These are phyloP conservation scores for Cryptophagus acutangulus DNA, from an alignment of 2,888 invertebrate genomes.

Conservation along the genomic window DNA sequence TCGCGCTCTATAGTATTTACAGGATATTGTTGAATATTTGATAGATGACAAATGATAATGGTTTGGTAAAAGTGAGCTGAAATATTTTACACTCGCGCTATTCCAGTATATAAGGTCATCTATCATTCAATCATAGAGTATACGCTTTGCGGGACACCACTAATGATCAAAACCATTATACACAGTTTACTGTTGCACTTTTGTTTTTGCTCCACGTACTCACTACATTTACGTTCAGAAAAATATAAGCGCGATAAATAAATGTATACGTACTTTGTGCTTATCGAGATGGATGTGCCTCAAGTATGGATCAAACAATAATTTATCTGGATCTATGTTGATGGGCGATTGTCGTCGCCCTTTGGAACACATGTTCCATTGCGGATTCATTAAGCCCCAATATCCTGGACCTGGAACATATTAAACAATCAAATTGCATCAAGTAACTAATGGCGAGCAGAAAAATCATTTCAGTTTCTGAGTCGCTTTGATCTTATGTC, in stretches of 20 bases:
- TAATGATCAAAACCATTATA: constrained; percentile 41
- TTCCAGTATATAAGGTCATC: constrained; percentile 37
- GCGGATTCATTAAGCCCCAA: constrained; percentile 97
- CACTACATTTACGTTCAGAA: neutral
- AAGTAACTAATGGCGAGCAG: neutral
- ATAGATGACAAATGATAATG: constrained; percentile 29
- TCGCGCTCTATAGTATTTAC: neutral
- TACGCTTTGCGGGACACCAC: constrained; percentile 31
- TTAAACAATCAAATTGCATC: neutral
- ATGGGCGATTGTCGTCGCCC: constrained; percentile 95
- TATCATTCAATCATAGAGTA: constrained; percentile 40
- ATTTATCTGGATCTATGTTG: constrained; percentile 90
- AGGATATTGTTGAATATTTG: constrained; percentile 23
- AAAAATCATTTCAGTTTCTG: too few species aligned
- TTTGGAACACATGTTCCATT: constrained; percentile 97
- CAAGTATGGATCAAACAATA: constrained; percentile 93
- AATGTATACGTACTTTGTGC: constrained; percentile 68
- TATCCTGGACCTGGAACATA: constrained; percentile 80
- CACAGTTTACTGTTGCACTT: constrained; percentile 3
- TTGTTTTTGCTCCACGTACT: constrained; percentile 3
- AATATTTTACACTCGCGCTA: constrained; percentile 24
- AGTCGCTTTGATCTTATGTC: neutral
- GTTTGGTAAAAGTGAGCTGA: constrained; percentile 26
- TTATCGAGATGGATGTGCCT: constrained; percentile 88
- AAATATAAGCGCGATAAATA: neutral